A percentile compares a stretch with the other conserved stretches of the same genome.
Evolutionary conservation across 2,888 invertebrate species (phyloP).

Genomic region (Phaonia tiefii): DNA sequence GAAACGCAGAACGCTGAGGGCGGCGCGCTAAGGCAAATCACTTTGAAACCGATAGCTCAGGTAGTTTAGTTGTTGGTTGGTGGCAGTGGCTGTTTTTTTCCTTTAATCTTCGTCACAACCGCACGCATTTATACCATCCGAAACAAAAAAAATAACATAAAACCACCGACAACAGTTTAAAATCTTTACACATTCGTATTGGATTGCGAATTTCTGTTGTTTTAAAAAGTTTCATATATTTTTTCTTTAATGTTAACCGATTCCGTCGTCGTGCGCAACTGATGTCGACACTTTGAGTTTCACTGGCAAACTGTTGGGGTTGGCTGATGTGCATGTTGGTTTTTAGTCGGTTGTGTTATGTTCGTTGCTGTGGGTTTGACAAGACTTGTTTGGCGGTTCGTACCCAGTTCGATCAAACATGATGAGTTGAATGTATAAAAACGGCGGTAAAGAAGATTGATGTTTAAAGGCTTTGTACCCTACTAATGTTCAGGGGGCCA

Average conservation of each 20-base stretch:
- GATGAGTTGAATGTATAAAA: neutral
- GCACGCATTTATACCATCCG: slow-evolving; percentile 12
- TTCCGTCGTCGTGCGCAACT: slow-evolving; percentile 14
- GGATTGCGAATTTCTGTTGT: neutral
- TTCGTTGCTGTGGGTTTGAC: slow-evolving; percentile 50
- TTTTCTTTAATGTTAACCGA: slow-evolving; percentile 9
- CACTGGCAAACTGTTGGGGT: slow-evolving; percentile 66
- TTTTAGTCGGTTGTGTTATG: slow-evolving; percentile 67
- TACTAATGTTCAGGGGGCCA: neutral
- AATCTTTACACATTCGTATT: neutral
- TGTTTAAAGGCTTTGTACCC: neutral
- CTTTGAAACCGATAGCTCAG: slow-evolving; percentile 10
- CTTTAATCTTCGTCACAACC: slow-evolving; percentile 74
- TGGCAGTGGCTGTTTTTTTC: slow-evolving; percentile 68
- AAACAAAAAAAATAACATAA: slow-evolving; percentile 38
- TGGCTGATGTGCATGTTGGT: slow-evolving; percentile 61
- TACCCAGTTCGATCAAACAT: slow-evolving; percentile 35
- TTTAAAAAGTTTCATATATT: slow-evolving; percentile 14
- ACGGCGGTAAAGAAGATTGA: neutral
- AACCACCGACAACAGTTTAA: slow-evolving; percentile 4
- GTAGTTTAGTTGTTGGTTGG: slow-evolving; percentile 15
- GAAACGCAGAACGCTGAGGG: neutral
- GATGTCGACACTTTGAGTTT: slow-evolving; percentile 62
- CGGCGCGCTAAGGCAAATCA: neutral
- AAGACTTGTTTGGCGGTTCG: slow-evolving; percentile 14